Percentiles rank a stretch among this genome's conserved stretches.
Evolutionary conservation across 2,113 vertebrate species (phyloP).

Genomic region (Delphinus delphis): DNA sequence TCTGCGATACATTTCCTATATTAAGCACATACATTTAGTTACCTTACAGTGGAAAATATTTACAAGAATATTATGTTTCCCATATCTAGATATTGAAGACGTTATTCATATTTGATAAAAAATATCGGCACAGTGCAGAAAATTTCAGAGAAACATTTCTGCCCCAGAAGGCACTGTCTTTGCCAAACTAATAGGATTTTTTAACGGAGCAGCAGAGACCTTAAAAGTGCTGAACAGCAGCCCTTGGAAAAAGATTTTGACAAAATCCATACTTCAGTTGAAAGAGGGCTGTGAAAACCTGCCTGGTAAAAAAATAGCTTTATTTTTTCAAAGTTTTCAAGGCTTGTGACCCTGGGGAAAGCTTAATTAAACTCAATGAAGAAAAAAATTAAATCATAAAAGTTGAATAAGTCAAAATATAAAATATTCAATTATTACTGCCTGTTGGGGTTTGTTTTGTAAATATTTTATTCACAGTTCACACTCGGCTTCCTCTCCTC

Average conservation of each 20-base stretch:
- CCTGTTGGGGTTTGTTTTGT: conserved; percentile 75
- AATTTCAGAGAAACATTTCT: conserved; percentile 30
- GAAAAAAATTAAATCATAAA: conserved; percentile 83
- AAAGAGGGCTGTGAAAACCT: conserved; percentile 65
- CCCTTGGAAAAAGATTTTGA: conserved; percentile 62
- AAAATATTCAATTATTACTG: conserved; percentile 79
- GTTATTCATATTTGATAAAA: not conserved
- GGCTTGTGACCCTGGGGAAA: conserved; percentile 71
- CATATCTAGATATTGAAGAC: not conserved
- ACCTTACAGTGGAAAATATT: not conserved
- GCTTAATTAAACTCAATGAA: conserved; percentile 82
- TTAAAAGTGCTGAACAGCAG: conserved; percentile 66
- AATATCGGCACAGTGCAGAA: not conserved
- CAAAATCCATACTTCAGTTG: conserved; percentile 69
- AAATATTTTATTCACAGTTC: conserved; percentile 72
- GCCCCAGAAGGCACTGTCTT: not conserved
- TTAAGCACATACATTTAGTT: not conserved
- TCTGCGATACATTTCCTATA: not conserved
- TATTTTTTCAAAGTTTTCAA: conserved; percentile 73
- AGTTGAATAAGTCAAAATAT: conserved; percentile 79
- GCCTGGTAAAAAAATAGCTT: conserved; percentile 77
- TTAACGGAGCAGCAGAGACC: not conserved
- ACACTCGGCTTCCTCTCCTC: not conserved
- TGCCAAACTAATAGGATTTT: not conserved
- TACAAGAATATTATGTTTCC: not conserved